Base-by-base conservation (phyloP, 2,797 vertebrate genomes). In the Gallinago solitaria region DNA sequence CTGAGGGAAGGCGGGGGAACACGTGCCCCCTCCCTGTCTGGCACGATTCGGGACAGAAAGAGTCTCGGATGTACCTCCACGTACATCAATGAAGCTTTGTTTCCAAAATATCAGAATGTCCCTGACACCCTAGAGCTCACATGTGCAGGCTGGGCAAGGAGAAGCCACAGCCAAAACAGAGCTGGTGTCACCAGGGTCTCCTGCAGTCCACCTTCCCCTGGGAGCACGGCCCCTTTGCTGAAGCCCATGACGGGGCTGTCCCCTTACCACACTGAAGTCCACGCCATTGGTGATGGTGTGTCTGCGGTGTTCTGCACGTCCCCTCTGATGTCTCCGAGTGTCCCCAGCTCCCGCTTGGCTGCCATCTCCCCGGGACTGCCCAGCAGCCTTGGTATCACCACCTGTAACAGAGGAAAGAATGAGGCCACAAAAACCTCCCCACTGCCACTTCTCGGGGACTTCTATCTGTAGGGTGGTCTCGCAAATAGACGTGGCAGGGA, bases 231-330 rank as follows among this genome's bases (percentile, higher is more conserved):
- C 20, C 23, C 9, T 25, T 33, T 3, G 4, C 14, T 23, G 33
- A 6, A 63, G 28, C 35, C 85, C 54, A 15, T 3, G 20, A 20
- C 23, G 28, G 54, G 32, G n/a, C 43, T 39, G 41, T 30, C 39
- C 89, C 43, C 98, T 95, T 97, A 99, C 99, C 99, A 98, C 97
- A 94, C 98, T 97, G 18, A 99, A 99, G 97, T 99, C 99, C 88
- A 99, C 98, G 1, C 99, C 99, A 0, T 97, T 99, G 93, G 99
- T 98, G 96, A 99, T 99, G 79, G 99, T 99, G 93, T 99, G 99
- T 45, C 99, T 98, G 56, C 99, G 98, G 79, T 98, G 99, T 13
- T 99, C 99, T 2, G 98, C 98, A 19, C 98, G 98, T 60, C 97
- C 97, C 28, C 98, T 97, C 83, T 97, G 97, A 37, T 98, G 98